Evolutionary conservation across 2,888 invertebrate genomes (phyloP), one percentile per base, ranked within the genome.

Genomic region (Agriopis marginaria): DNA sequence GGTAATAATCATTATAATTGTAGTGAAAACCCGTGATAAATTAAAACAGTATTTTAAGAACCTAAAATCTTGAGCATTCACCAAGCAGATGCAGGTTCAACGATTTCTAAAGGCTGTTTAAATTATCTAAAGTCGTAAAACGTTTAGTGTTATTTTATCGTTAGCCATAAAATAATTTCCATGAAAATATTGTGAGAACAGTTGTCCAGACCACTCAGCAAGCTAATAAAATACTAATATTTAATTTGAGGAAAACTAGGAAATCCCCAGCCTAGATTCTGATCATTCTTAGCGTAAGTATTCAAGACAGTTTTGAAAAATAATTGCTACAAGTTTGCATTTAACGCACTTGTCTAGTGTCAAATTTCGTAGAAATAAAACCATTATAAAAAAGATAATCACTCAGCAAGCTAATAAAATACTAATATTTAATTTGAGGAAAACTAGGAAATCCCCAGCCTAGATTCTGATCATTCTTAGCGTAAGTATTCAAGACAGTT

Each of bases 151-250:
- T 68, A 23, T 44, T 54, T 63, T 53, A 63, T 56, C 9, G n/a
- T 32, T 3, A 23, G 40, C 44, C 23, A 63, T 72, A 49, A 68
- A 75, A 78, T 78, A 77, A 77, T 75, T 66, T 63, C 55, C 47
- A 47, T 53, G 51, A 53, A 68, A 68, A 58, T 53, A 66, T 50
- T 66, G 49, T 42, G 49, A 54, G 14, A 17, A 17, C 58, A 64
- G 40, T 56, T 50, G 64, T 49, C 17, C 49, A 23, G 17, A 58
- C 12, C 50, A 64, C 56, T 64, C 42, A 42, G 40, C 47, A 7
- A 32, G 3, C 32, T 3, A 32, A 32, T n/a, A 23, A 45, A 14
- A 0, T n/a, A 55, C 39, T 17, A 6, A 39, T 42, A 7, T 62
- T 53, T 53, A 32, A 45, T 44, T 17, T 53, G 51, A 62, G 56